Percentiles rank a stretch among this genome's conserved stretches.
phyloP scores from a whole-genome alignment of 2,888 invertebrate genomes.

The Melieria crassipennis region DNA sequence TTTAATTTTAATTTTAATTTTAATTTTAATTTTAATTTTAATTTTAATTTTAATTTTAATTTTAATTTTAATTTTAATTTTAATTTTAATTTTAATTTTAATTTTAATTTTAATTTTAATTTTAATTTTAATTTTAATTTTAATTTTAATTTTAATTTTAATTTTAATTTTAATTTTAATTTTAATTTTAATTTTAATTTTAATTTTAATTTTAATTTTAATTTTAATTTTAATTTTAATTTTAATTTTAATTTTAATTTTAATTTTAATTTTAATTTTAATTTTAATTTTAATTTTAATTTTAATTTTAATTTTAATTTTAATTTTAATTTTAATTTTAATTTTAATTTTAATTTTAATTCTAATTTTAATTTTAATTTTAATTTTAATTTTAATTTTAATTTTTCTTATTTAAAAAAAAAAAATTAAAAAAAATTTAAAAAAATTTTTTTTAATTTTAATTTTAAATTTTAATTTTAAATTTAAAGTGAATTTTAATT shows the following conservation, averaged over 20 bases:
- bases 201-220: slow-evolving; percentile 6
- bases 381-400: slow-evolving; percentile 19
- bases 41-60: too few relatives aligned
- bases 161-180: slow-evolving; percentile 8
- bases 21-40: too few relatives aligned
- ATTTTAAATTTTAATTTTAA: neutral
- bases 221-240: neutral
- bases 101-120: too few relatives aligned
- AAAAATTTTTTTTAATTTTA: too few relatives aligned
- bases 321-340: slow-evolving; percentile 16
- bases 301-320: slow-evolving; percentile 16
- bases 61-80: too few relatives aligned
- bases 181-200: too few relatives aligned
- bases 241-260: slow-evolving; percentile 6
- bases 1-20: too few relatives aligned
- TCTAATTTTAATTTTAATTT: too few relatives aligned
- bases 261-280: slow-evolving; percentile 8
- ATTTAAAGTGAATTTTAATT: neutral
- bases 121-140: too few relatives aligned
- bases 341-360: slow-evolving; percentile 15
- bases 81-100: too few relatives aligned
- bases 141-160: neutral
- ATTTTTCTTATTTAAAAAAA: neutral
- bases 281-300: slow-evolving; percentile 15
- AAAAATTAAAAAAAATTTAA: neutral